Base-by-base conservation (phyloP, 2,797 vertebrate species). In the Clamator glandarius region DNA sequence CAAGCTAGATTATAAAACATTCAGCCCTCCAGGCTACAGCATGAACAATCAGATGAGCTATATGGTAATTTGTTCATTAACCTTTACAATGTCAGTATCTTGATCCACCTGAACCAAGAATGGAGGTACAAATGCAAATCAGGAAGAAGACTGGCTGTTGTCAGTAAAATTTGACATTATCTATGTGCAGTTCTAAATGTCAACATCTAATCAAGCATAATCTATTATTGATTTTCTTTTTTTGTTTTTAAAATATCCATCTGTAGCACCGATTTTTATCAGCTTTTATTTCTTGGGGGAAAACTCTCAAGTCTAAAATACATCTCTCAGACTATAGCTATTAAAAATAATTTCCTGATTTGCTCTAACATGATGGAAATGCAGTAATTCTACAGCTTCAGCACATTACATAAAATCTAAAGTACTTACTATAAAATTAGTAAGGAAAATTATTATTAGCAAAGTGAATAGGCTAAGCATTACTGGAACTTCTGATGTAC, bases 171-270 rank as follows among this genome's bases (percentile, higher is more conserved):
- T 93, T 96, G 93, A 93, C 75, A 96, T 94, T 93, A 84, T 73
- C 83, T 89, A 80, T 57, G 39, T 61, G 59, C 62, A 84, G 70
- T 91, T 94, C 72, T 94, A 97, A 97, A 97, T 97, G 93, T 95
- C 96, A 98, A 81, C 90, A 96, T 84, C 64, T 93, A 97, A 97
- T 97, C 83, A 96, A 84, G 58, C 63, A 48, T 96, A 93, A 96
- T 97, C 80, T 95, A 85, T 84, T 96, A 95, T 23, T 96, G 76
- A 97, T 93, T 91, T 95, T 90, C 83, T 44, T 67, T 92, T 93
- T 93, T 51, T 94, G 79, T 82, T 96, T 95, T 92, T 93, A 97
- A 97, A 97, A 95, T 90, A 95, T 18, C 91, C 76, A 81, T 39
- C 90, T 84, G 84, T 55, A 21, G 68, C 66, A 96, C 62, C 72